Evolutionary conservation across 2,888 invertebrate species (phyloP).

Genomic region (Sinopyrophorus schimmeli): DNA sequence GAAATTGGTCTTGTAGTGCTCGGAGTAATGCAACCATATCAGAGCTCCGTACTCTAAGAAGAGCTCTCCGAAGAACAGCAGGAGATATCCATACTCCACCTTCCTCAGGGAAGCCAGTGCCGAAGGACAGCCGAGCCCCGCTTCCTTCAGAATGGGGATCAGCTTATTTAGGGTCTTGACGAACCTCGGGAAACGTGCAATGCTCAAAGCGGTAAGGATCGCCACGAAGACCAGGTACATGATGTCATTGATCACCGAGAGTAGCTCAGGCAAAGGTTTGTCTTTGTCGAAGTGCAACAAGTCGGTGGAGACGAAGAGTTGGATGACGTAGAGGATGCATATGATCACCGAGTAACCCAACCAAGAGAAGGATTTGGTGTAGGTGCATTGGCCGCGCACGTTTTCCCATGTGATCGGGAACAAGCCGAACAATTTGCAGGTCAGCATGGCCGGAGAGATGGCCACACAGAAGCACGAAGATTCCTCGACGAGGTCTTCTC

Average conservation of each 20-base stretch:
- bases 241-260: slow-evolving; percentile 46
- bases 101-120: slow-evolving; percentile 38
- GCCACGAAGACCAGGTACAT: slow-evolving; percentile 45
- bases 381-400: slow-evolving; percentile 44
- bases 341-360: slow-evolving; percentile 41
- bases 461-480: slow-evolving; percentile 45
- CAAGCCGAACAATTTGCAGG: slow-evolving; percentile 45
- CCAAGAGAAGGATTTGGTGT: slow-evolving; percentile 44
- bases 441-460: slow-evolving; percentile 37
- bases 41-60: slow-evolving; percentile 39
- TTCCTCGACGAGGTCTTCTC: background rate
- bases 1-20: slow-evolving; percentile 41
- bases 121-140: slow-evolving; percentile 46
- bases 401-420: slow-evolving; percentile 47
- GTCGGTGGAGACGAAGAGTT: slow-evolving; percentile 41
- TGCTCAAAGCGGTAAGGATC: slow-evolving; percentile 40
- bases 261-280: slow-evolving; percentile 45
- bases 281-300: slow-evolving; percentile 35
- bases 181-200: slow-evolving; percentile 43
- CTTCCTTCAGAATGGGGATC: slow-evolving; percentile 39
- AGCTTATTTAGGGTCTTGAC: slow-evolving; percentile 44
- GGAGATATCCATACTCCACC: slow-evolving; percentile 41
- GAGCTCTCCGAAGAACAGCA: slow-evolving; percentile 32
- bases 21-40: slow-evolving; percentile 41
- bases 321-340: slow-evolving; percentile 34